phyloP scores from a whole-genome alignment of 2,888 invertebrate species.

The Catocala fraxini region DNA sequence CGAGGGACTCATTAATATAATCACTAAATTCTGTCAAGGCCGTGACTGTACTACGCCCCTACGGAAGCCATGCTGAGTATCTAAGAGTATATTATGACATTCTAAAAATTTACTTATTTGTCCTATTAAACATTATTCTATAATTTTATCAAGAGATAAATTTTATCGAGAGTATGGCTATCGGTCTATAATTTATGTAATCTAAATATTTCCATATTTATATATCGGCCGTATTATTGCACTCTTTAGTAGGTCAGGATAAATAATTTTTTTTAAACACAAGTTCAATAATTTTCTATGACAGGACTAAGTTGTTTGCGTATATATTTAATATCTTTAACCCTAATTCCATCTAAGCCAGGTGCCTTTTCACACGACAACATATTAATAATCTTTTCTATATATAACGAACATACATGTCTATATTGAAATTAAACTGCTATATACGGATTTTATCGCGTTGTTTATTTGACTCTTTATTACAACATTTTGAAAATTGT shows the following conservation, averaged over 20 bases:
- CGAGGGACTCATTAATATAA: neutral
- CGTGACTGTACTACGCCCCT: neutral
- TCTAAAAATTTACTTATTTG: too few relatives aligned
- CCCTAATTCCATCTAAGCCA: slow-evolving; percentile 6
- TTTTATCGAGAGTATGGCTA: too few relatives aligned
- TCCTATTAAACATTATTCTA: too few relatives aligned
- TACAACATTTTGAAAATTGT: too few relatives aligned
- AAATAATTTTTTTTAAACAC: neutral
- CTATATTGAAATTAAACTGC: too few relatives aligned
- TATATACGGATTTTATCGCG: too few relatives aligned
- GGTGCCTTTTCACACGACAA: slow-evolving; percentile 3
- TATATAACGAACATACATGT: neutral
- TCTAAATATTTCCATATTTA: too few relatives aligned
- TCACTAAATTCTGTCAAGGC: neutral
- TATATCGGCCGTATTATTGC: too few relatives aligned
- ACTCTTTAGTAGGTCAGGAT: too few relatives aligned
- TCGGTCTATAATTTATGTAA: too few relatives aligned
- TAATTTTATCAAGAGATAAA: too few relatives aligned
- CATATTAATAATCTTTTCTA: neutral
- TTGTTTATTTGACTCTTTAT: too few relatives aligned
- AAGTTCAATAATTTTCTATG: slow-evolving; percentile 7
- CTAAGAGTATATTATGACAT: neutral
- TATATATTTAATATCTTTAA: slow-evolving; percentile 5
- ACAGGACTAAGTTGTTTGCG: slow-evolving; percentile 2
- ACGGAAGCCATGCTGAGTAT: neutral